These are phyloP conservation scores for Hydrolagus affinis DNA, from an alignment of 2,113 vertebrate genomes.

Conservation along the genomic window DNA sequence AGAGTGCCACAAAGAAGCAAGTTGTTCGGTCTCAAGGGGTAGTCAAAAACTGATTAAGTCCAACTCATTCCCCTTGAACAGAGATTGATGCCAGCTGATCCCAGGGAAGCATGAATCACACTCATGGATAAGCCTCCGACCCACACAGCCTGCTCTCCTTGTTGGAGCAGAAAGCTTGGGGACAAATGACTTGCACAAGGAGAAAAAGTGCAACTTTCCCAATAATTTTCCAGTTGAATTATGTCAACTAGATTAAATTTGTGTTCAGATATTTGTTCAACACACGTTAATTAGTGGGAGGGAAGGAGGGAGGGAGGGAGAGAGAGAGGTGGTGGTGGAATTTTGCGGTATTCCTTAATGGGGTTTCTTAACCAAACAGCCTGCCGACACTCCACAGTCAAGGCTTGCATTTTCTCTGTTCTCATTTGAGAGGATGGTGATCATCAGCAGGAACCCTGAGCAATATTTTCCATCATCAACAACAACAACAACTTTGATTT, in stretches of 20 bases:
- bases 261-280: neutral
- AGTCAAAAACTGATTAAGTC: neutral
- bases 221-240: neutral
- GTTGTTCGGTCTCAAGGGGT: neutral
- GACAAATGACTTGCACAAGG: neutral
- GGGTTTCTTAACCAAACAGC: no score
- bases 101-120: neutral
- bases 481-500: no score
- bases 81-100: neutral
- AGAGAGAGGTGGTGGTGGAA: no score
- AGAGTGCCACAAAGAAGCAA: neutral
- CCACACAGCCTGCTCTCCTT: neutral
- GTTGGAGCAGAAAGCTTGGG: neutral
- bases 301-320: no score
- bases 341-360: no score
- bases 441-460: no score
- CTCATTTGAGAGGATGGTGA: no score
- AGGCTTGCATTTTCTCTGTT: no score
- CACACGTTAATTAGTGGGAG: neutral
- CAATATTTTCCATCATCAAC: no score
- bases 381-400: no score
- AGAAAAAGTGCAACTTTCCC: neutral
- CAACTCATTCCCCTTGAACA: conserved; percentile 18
- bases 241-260: neutral
- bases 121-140: neutral